phyloP scores from a whole-genome alignment of 2,888 invertebrate species.

The Drosophila borealis region DNA sequence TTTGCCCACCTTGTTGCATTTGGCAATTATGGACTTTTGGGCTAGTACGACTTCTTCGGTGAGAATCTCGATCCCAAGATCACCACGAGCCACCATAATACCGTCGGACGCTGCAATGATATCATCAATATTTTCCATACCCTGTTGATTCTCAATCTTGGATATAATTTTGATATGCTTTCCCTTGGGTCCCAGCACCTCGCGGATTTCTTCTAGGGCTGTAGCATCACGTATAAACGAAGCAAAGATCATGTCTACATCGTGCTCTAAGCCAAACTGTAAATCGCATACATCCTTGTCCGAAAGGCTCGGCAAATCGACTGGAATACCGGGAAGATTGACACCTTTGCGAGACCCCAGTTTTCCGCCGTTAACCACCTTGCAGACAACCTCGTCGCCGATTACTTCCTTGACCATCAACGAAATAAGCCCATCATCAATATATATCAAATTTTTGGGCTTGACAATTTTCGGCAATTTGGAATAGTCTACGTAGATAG shows the following conservation, averaged over 20 bases:
- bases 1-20: conserved; percentile 97
- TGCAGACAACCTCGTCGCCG: conserved; percentile 88
- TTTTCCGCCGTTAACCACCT: conserved; percentile 96
- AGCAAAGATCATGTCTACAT: conserved; percentile 96
- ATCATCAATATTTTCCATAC: conserved; percentile 95
- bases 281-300: conserved; percentile 97
- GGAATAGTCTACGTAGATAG: conserved; percentile 95
- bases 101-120: conserved; percentile 97
- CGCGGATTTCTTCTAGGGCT: conserved; percentile 93
- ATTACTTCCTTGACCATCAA: conserved; percentile 91
- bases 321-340: conserved; percentile 96
- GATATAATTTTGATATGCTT: conserved; percentile 97
- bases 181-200: conserved; percentile 93
- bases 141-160: conserved; percentile 99
- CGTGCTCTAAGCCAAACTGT: conserved; percentile 94
- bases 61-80: conserved; percentile 98
- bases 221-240: conserved; percentile 97
- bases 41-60: conserved; percentile 98
- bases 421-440: conserved; percentile 98
- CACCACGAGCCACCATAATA: conserved; percentile 99
- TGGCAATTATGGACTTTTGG: conserved; percentile 98
- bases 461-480: conserved; percentile 96
- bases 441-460: conserved; percentile 92
- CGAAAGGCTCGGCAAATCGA: conserved; percentile 98
- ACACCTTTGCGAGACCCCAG: conserved; percentile 98